These are phyloP conservation scores for Myotis lucifugus DNA, from an alignment of 2,113 vertebrate genomes.

Conservation along the genomic window DNA sequence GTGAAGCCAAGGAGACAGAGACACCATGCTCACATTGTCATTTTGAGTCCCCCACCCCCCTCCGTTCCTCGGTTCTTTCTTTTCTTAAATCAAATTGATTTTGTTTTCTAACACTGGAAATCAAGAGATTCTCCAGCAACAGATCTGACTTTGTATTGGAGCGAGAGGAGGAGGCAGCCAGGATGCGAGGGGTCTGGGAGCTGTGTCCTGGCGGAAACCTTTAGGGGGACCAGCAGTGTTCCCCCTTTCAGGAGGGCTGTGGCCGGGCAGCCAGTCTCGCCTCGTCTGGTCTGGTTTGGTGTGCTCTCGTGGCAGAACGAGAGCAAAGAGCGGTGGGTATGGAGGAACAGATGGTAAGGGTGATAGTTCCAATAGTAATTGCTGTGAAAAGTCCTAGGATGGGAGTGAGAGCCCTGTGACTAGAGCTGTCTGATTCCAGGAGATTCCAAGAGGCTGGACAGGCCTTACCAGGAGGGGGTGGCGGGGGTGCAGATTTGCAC, in stretches of 20 bases:
- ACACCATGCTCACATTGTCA: not conserved
- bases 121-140: not conserved
- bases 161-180: not conserved
- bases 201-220: not conserved
- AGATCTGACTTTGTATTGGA: not conserved
- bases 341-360: not conserved
- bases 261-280: not conserved
- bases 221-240: not conserved
- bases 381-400: not conserved
- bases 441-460: not conserved
- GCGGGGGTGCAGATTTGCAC: not conserved
- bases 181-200: not conserved
- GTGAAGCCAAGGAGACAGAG: not conserved
- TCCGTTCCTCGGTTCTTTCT: not conserved
- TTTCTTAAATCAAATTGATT: not conserved
- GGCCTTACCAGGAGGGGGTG: not conserved
- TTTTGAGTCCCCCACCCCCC: not conserved
- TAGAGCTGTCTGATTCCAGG: not conserved
- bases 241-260: not conserved
- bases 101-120: not conserved
- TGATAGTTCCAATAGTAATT: not conserved
- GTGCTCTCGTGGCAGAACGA: not conserved
- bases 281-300: not conserved
- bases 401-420: not conserved
- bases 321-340: not conserved